Evolutionary conservation across 1,140 invertebrate genomes (phyloP), one percentile per base, ranked within the genome.

Genomic region (Elymnias hypermnestra): DNA sequence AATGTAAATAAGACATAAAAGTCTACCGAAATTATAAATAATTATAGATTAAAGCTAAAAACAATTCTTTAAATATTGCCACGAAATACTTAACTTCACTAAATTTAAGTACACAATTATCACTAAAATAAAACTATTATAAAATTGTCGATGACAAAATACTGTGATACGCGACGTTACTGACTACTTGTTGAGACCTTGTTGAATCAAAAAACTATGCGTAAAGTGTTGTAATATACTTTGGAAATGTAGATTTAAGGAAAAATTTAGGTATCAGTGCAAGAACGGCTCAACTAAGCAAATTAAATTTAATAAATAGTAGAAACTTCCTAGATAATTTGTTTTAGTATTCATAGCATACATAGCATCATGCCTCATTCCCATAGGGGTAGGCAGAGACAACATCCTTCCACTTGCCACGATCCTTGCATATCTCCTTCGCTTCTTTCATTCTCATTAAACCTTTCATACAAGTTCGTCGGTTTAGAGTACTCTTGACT

Each of bases 41-140:
- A 59, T 59, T 57, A 66, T 55, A 56, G 36, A 60, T 82, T 78
- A 79, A 76, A 76, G 67, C 72, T 79, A 69, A 82, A 29, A 29
- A 29, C 63, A 59, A 75, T 56, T 37, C 35, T 65, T 71, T 60
- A 66, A 57, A 57, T 66, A 66, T 66, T 66, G 63, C 57, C 61
- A 57, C 51, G 46, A 57, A 63, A n/a, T n/a, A 54, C 40, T 49
- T 53, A 61, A 53, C 49, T 56, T 45, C 53, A 54, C 62, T 57
- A 50, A 14, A 28, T 66, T 65, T 35, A 63, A 60, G 57, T 70
- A 71, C 59, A 61, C 44, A 44, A 55, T 46, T 41, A 60, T 63
- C 56, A 70, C 70, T 69, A 67, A 59, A 13, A 26, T 63, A 63
- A 61, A 35, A 13, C 60, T 57, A 65, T 13, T 21, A 38, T 51